Evolutionary conservation across 2,113 vertebrate genomes (phyloP).

Genomic region (Isichthys henryi): DNA sequence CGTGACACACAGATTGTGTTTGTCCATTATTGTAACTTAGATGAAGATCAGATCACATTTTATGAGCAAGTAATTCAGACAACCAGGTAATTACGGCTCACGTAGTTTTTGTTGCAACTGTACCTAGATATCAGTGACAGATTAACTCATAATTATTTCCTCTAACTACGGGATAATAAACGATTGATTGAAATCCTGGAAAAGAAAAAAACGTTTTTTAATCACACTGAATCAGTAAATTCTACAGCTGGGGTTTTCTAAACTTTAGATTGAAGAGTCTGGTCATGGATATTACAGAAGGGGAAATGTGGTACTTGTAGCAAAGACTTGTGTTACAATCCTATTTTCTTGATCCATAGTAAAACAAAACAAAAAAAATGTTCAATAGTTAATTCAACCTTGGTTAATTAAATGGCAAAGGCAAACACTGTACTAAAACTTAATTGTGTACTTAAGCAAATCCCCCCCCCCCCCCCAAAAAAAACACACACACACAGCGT

Average conservation of each 20-base stretch:
- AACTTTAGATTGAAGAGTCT: not conserved
- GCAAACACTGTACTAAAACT: not conserved
- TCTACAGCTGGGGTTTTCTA: not conserved
- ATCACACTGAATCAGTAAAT: not conserved
- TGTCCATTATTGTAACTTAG: no score
- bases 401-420: not conserved
- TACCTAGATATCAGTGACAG: not conserved
- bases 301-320: not conserved
- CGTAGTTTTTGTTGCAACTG: not conserved
- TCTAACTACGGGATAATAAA: not conserved
- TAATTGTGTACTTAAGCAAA: not conserved
- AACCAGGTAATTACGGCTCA: no score
- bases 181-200: not conserved
- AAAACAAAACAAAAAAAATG: not conserved
- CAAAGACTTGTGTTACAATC: not conserved
- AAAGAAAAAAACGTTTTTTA: not conserved
- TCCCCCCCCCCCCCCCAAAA: no score
- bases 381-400: not conserved
- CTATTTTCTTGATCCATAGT: not conserved
- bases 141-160: no score
- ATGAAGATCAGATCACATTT: no score
- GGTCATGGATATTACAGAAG: not conserved
- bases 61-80: not conserved
- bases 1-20: no score
- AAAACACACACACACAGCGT: no score